Evolutionary conservation across 2,797 vertebrate genomes (phyloP).

Genomic region (Hemitrygon akajei): DNA sequence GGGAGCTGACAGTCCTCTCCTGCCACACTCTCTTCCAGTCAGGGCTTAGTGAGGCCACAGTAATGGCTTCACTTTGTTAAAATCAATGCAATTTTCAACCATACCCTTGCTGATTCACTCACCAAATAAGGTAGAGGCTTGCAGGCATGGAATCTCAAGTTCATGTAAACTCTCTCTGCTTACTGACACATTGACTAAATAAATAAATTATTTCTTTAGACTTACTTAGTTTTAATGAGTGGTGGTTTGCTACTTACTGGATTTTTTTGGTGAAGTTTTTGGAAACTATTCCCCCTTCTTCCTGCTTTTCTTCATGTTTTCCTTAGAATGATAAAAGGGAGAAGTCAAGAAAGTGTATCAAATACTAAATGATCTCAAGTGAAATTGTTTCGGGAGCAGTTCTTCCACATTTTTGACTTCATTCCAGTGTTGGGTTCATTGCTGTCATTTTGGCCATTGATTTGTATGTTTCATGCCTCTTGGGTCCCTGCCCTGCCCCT

Average conservation of each 20-base stretch:
- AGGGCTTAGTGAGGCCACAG: neutral
- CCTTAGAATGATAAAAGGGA: conserved; percentile 58
- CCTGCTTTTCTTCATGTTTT: conserved; percentile 93
- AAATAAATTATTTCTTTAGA: too few species aligned
- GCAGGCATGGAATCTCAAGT: conserved; percentile 8
- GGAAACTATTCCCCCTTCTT: conserved; percentile 90
- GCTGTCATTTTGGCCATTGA: neutral
- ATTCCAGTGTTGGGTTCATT: too few species aligned
- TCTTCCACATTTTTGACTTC: neutral
- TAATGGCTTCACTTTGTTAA: neutral
- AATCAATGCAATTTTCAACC: neutral
- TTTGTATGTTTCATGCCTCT: neutral
- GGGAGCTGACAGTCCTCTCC: neutral
- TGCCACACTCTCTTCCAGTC: too few species aligned
- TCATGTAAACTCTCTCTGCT: neutral
- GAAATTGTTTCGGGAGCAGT: neutral
- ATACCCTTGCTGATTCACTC: neutral
- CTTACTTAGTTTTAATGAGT: neutral
- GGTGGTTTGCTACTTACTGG: conserved; percentile 71
- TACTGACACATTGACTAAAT: neutral
- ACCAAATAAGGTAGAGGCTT: conserved; percentile 12
- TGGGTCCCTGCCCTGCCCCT: neutral
- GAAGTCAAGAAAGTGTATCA: neutral
- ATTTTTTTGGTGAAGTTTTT: conserved; percentile 99
- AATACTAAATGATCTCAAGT: neutral